phyloP scores from a whole-genome alignment of 2,888 invertebrate species.

The Belgica antarctica region DNA sequence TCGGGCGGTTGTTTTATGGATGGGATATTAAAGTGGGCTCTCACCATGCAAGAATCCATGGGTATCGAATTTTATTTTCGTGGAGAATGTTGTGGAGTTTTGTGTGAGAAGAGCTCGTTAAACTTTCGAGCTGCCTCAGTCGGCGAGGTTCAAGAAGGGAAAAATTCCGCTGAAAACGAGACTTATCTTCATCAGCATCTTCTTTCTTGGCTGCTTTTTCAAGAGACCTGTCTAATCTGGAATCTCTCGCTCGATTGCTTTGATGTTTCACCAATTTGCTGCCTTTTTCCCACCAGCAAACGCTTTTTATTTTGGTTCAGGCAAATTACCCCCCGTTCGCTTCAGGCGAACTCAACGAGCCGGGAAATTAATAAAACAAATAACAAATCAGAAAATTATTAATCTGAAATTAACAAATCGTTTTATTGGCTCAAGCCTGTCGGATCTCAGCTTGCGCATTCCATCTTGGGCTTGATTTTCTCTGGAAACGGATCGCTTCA shows the following conservation, averaged over 20 bases:
- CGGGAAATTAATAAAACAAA: constrained; percentile 6
- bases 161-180: constrained; percentile 28
- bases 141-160: constrained; percentile 26
- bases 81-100: constrained; percentile 34
- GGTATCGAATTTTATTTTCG: constrained; percentile 17
- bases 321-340: constrained; percentile 9
- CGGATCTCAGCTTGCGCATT: background rate
- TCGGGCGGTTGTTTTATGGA: background rate
- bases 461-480: background rate
- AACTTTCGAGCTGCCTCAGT: constrained; percentile 9
- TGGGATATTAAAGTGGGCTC: constrained; percentile 29
- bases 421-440: background rate
- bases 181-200: constrained; percentile 32
- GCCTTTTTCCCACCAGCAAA: constrained; percentile 34
- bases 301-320: too few species aligned
- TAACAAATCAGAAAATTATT: background rate
- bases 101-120: constrained; percentile 43
- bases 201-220: background rate
- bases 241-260: constrained; percentile 15
- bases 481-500: background rate
- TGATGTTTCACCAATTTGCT: constrained; percentile 26
- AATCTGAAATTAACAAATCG: background rate
- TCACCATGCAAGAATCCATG: constrained; percentile 26
- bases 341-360: background rate
- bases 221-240: constrained; percentile 38